Evolutionary conservation across 2,888 invertebrate species (phyloP), one percentile per base, ranked within the genome.

Genomic region (Plemyria rubiginata): DNA sequence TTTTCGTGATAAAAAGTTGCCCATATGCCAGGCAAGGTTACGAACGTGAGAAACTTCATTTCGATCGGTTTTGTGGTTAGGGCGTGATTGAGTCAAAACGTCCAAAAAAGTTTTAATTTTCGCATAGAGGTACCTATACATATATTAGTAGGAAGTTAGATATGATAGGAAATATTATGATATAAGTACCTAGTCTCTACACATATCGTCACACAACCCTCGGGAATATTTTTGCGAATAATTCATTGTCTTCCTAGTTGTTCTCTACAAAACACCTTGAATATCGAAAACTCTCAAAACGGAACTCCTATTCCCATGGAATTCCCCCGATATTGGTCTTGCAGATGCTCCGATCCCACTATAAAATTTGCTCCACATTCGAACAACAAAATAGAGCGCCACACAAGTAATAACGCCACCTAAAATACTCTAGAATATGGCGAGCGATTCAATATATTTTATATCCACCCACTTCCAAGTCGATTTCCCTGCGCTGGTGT

Each of bases 401-500:
- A 32, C 38, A 54, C 50, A 38, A 51, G 61, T 64, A 60, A 60
- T 57, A 56, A 45, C 32, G 36, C 55, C 41, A 28, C 49, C 56
- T 46, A 65, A 57, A 65, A 57, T 65, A 65, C 60, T 50, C 50
- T 48, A 49, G 54, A 58, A 58, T 55, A 61, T 55, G 61, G 55
- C 46, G 36, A 53, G 59, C 72, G 70, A 70, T 77, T 74, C 71
- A 69, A 76, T 76, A 74, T 76, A 64, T 76, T 77, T 78, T 80
- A 77, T 73, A 72, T 68, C 63, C 71, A 68, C 72, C 57, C 67
- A 72, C 69, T 70, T 77, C 72, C 73, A 70, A 71, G 73, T 75
- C 76, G 71, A 78, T 79, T 75, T 78, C 72, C 70, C 70, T 71
- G 71, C 73, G 70, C 70, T 70, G 72, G 73, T 75, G 76, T 78